Evolutionary conservation across 2,113 vertebrate species (phyloP), one percentile per base, ranked within the genome.

Genomic region (Heterocephalus glaber): DNA sequence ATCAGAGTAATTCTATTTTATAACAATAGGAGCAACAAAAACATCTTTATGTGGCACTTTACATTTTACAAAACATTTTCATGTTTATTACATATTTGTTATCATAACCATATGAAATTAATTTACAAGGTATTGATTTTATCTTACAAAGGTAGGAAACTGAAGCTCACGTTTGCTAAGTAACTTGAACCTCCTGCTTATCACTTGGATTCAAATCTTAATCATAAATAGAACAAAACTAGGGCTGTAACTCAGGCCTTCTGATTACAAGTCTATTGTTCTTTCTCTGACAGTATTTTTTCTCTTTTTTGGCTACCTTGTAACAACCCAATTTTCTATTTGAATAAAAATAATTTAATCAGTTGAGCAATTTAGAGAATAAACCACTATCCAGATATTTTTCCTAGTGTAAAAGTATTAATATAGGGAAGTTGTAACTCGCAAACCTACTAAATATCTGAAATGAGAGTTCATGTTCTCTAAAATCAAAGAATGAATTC

Each of bases 301-400:
- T 80, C n/a, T 79, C 38, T 61, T 77, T 88, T 54, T 81, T 54
- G 56, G 44, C 9, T 28, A 90, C 10, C 76, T 68, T 90, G 10
- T 49, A 92, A 87, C 22, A 89, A 65, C 17, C 54, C 24, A 47
- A 28, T 63, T 94, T 84, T 92, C 58, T 65, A 33, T n/a, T 28
- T 38, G 17, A 70, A 65, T 38, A 68, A 44, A 95, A 70, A 11
- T 26, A 82, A 89, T 87, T 82, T 97, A 10, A 94, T 79, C 68
- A 96, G 24, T 20, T 68, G 44, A 52, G n/a, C 26, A 90, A 86
- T 92, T 91, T 96, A 41, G 20, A 94, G 11, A 95, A 74, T 38
- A 80, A 95, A 89, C 24, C 7, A 54, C 41, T 88, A 8, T 87
- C 61, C n/a, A 26, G 24, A 28, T 63, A 66, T 86, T 68, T 94